A percentile compares a stretch with the other conserved stretches of the same genome.
phyloP scores from a whole-genome alignment of 2,797 vertebrate species.

The Discoglossus pictus region DNA sequence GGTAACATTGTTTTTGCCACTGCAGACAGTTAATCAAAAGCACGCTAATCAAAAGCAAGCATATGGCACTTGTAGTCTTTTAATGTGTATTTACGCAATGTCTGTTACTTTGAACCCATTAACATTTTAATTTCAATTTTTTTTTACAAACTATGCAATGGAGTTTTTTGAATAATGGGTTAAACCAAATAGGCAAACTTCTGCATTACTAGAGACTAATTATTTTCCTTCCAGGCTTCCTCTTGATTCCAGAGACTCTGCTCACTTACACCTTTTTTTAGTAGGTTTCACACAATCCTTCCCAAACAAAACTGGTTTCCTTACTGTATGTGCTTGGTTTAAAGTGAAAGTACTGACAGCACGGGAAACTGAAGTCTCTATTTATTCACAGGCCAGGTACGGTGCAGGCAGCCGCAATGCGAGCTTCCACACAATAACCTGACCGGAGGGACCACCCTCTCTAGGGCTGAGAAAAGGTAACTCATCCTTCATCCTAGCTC shows the following conservation, averaged over 20 bases:
- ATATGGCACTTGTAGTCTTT: no score
- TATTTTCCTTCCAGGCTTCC: no score
- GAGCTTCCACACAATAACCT: slow-evolving; percentile 42
- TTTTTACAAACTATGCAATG: no score
- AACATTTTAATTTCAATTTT: no score
- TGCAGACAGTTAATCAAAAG: no score
- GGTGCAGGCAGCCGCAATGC: slow-evolving; percentile 50
- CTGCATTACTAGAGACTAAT: no score
- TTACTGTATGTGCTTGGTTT: slow-evolving; percentile 47
- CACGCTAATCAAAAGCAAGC: no score
- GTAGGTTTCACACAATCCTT: background rate
- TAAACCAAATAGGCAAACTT: no score
- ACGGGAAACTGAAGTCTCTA: slow-evolving; percentile 57
- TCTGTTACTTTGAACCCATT: no score
- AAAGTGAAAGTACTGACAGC: slow-evolving; percentile 56
- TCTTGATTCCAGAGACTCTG: background rate
- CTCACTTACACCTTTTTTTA: background rate
- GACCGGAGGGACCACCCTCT: slow-evolving; percentile 57
- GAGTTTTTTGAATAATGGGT: no score
- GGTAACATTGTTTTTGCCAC: no score
- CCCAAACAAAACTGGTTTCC: slow-evolving; percentile 18
- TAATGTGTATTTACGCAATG: no score
- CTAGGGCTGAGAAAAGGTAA: slow-evolving; percentile 55
- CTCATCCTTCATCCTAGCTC: slow-evolving; percentile 36
- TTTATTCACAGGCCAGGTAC: slow-evolving; percentile 59